Conservation (phyloP, 2,113 vertebrate species). For the Mobula birostris region DNA sequence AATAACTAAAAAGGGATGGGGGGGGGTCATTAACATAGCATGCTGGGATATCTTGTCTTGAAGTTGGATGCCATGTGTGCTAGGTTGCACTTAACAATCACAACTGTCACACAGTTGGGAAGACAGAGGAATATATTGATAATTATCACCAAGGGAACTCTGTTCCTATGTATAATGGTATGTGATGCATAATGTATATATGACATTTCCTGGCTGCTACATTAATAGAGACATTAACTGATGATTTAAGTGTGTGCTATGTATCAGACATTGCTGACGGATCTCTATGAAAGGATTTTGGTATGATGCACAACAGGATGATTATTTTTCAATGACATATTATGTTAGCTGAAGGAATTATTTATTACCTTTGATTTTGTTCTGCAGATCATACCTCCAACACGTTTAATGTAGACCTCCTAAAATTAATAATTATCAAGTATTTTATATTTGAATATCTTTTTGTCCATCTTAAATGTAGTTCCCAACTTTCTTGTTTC, state of each 20-base stretch:
- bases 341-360: background rate
- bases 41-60: background rate
- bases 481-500: background rate
- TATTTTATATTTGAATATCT: background rate
- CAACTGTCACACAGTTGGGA: background rate
- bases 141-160: background rate
- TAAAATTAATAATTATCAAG: background rate
- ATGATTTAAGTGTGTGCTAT: background rate
- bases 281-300: background rate
- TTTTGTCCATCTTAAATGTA: background rate
- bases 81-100: background rate
- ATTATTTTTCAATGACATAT: background rate
- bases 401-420: too few species aligned
- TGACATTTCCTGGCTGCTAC: constrained; percentile 5
- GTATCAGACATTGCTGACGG: background rate
- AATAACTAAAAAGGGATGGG: too few species aligned
- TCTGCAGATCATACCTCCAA: background rate
- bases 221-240: background rate
- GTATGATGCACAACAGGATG: background rate
- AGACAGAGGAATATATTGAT: background rate
- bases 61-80: background rate
- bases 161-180: background rate
- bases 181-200: background rate
- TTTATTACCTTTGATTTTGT: background rate
- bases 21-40: too few species aligned